Evolutionary conservation across 2,888 invertebrate genomes (phyloP).

Genomic region (Tenthredo mesomela): DNA sequence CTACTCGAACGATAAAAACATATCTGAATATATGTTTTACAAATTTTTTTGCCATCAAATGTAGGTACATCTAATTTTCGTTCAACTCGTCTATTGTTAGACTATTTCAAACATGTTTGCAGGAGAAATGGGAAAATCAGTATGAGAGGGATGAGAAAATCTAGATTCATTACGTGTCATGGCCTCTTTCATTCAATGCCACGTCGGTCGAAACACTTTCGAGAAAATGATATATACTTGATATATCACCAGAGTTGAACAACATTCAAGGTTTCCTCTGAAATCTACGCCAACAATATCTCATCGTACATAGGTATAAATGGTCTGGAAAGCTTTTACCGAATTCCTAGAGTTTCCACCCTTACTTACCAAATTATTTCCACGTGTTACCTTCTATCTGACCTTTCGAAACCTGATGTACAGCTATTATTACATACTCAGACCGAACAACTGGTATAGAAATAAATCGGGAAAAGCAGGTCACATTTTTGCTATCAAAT

Average conservation of each 20-base stretch:
- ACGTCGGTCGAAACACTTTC: not conserved
- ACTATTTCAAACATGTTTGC: not conserved
- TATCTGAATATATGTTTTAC: not conserved
- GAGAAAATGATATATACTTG: not conserved
- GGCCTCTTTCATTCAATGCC: not conserved
- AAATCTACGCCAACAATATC: not conserved
- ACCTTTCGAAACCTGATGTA: not conserved
- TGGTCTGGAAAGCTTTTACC: not conserved
- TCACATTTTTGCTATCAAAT: not conserved
- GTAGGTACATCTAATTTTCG: not conserved
- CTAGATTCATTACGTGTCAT: not conserved
- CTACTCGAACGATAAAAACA: not conserved
- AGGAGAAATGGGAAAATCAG: not conserved
- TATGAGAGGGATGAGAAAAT: not conserved
- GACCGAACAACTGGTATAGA: conserved; percentile 1
- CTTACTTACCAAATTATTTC: not conserved
- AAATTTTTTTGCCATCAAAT: not conserved
- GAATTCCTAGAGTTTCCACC: conserved; percentile 12
- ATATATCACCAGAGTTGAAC: not conserved
- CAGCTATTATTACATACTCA: conserved; percentile 9
- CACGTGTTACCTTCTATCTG: conserved; percentile 9
- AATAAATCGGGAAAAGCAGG: not conserved
- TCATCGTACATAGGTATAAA: not conserved
- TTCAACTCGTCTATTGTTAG: not conserved
- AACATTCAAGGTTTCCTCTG: not conserved